These are phyloP conservation scores for Argyrosomus japonicus DNA, from an alignment of 2,113 vertebrate species.

Conservation along the genomic window DNA sequence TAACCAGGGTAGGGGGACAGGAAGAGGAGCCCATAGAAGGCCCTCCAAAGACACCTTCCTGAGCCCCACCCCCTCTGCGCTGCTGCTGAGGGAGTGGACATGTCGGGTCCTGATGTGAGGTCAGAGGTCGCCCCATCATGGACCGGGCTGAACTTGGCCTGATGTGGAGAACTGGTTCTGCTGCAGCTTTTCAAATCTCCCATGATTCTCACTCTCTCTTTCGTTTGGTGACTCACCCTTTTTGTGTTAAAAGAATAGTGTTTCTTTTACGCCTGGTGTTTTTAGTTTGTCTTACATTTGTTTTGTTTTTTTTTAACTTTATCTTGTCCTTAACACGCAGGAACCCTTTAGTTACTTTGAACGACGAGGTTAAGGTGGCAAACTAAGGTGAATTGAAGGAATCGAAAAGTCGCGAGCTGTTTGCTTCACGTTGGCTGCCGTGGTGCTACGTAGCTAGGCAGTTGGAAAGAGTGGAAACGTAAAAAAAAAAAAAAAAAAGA, in stretches of 20 bases:
- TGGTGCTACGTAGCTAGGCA: slow-evolving; percentile 63
- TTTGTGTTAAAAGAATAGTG: slow-evolving; percentile 58
- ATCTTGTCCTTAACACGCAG: slow-evolving; percentile 34
- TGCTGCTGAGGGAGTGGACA: slow-evolving; percentile 44
- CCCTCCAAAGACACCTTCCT: slow-evolving; percentile 44
- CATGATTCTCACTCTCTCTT: slow-evolving; percentile 45
- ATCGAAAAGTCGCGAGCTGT: slow-evolving; percentile 56
- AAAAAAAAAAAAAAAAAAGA: background rate
- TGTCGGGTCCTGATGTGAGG: slow-evolving; percentile 42
- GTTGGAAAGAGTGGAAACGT: slow-evolving; percentile 52
- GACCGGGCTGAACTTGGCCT: slow-evolving; percentile 48
- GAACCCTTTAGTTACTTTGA: slow-evolving; percentile 50
- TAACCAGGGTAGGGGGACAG: slow-evolving; percentile 36
- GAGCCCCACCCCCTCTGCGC: slow-evolving; percentile 20
- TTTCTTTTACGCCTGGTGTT: slow-evolving; percentile 59
- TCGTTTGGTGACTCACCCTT: slow-evolving; percentile 56
- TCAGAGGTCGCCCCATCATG: slow-evolving; percentile 32
- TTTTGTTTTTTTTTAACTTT: slow-evolving; percentile 23
- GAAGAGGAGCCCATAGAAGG: slow-evolving; percentile 43
- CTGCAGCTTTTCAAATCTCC: slow-evolving; percentile 62
- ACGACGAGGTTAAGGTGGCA: slow-evolving; percentile 41
- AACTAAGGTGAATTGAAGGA: slow-evolving; percentile 66
- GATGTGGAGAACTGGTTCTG: slow-evolving; percentile 62
- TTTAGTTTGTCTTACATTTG: slow-evolving; percentile 58
- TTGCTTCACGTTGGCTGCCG: slow-evolving; percentile 58